Conservation (phyloP, 64 coral and sea anemone genomes). For the Astreopora myriophthalma region DNA sequence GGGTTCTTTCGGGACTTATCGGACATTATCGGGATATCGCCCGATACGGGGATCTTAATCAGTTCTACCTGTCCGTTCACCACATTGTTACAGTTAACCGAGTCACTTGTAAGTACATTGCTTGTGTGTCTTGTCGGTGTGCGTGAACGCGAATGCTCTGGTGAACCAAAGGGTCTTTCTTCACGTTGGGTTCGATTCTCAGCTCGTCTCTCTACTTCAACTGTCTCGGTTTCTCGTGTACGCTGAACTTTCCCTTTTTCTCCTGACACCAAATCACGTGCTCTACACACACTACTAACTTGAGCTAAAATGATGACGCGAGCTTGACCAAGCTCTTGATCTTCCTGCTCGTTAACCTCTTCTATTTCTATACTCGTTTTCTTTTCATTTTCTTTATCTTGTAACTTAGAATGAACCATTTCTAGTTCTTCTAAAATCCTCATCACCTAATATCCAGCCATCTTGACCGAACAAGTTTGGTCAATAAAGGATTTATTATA, state of each 20-base stretch:
- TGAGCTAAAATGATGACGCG: background rate
- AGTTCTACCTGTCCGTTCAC: background rate
- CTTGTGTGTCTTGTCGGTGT: too few relatives aligned
- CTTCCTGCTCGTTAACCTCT: conserved; percentile 22
- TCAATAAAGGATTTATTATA: too few relatives aligned
- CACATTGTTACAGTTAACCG: too few relatives aligned
- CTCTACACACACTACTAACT: background rate
- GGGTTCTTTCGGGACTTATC: too few relatives aligned
- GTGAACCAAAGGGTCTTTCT: too few relatives aligned
- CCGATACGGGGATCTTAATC: conserved; percentile 32
- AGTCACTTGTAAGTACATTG: too few relatives aligned
- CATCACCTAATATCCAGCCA: background rate
- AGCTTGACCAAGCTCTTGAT: conserved; percentile 13
- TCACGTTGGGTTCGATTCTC: too few relatives aligned
- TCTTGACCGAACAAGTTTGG: too few relatives aligned
- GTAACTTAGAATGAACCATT: conserved; percentile 2
- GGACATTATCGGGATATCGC: too few relatives aligned
- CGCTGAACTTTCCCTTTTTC: background rate
- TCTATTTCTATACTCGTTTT: conserved; percentile 41
- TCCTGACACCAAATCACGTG: too few relatives aligned
- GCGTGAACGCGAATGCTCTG: too few relatives aligned
- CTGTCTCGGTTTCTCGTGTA: background rate
- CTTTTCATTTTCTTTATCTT: conserved; percentile 7
- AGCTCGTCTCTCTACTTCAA: background rate
- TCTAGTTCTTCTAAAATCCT: conserved; percentile 48